These are phyloP conservation scores for Thripadectes ignobilis DNA, from an alignment of 2,797 vertebrate genomes.

Conservation along the genomic window DNA sequence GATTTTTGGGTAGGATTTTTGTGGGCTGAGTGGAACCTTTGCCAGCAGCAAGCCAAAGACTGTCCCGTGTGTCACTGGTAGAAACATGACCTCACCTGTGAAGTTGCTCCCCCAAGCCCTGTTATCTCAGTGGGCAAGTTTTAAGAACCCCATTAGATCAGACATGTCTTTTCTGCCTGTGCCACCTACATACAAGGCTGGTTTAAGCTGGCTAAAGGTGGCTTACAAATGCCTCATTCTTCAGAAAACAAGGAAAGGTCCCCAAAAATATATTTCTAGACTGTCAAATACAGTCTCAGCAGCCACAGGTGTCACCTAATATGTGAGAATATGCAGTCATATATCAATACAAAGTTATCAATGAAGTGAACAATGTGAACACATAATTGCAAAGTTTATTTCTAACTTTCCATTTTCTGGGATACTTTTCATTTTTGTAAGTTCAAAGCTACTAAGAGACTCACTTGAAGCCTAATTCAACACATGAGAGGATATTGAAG, in stretches of 20 bases:
- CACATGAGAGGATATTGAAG: neutral
- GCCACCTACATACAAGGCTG: neutral
- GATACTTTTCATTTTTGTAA: neutral
- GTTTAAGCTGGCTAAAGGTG: neutral
- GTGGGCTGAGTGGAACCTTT: neutral
- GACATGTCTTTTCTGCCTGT: rapidly evolving
- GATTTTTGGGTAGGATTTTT: neutral
- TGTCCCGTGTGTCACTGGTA: rapidly evolving
- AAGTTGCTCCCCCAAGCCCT: neutral
- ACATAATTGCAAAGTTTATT: neutral
- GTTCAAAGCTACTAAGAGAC: neutral
- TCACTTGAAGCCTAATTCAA: neutral
- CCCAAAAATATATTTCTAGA: neutral
- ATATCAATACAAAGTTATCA: neutral
- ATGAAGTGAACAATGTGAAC: neutral
- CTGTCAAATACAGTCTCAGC: neutral
- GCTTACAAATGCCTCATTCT: rapidly evolving
- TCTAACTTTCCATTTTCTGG: neutral
- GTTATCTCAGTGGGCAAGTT: rapidly evolving
- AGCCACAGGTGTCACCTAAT: neutral
- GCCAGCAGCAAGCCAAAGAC: neutral
- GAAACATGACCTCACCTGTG: neutral
- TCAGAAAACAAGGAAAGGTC: neutral
- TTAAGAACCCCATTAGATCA: rapidly evolving
- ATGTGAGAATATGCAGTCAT: neutral